A percentile compares a stretch with the other conserved stretches of the same genome.
These are phyloP conservation scores for Drosophila barbarae DNA, from an alignment of 2,888 invertebrate genomes.

Conservation along the genomic window DNA sequence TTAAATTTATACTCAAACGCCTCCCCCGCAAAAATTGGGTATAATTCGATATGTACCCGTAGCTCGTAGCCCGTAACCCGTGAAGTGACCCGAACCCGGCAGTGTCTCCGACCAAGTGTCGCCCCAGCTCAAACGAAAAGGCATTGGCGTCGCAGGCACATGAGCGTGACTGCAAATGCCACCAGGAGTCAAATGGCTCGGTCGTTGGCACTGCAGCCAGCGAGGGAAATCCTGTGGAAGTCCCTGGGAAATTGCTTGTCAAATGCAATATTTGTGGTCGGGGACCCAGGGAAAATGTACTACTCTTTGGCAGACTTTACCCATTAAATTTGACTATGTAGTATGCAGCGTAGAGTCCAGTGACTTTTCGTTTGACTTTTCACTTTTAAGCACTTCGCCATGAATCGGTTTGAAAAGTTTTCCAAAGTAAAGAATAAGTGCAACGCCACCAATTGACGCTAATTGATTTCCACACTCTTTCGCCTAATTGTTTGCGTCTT, in stretches of 20 bases:
- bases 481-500: constrained; percentile 20
- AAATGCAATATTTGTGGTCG: constrained; percentile 16
- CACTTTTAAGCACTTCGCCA: constrained; percentile 6
- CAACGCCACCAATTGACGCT: constrained; percentile 58
- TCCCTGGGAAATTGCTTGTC: constrained; percentile 33
- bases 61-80: constrained; percentile 1
- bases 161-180: constrained; percentile 26
- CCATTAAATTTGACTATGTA: constrained; percentile 19
- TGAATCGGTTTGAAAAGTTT: constrained; percentile 18
- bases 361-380: constrained; percentile 63
- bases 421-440: constrained; percentile 27
- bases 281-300: constrained; percentile 5
- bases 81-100: constrained; percentile 21
- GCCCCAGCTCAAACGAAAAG: constrained; percentile 17
- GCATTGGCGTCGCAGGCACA: constrained; percentile 19
- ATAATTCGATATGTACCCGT: constrained; percentile 22
- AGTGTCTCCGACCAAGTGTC: constrained; percentile 19
- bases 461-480: constrained; percentile 58
- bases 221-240: constrained; percentile 9
- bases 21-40: constrained; percentile 1
- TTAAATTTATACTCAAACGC: constrained; percentile 31
- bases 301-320: constrained; percentile 23
- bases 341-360: constrained; percentile 23
- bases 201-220: constrained; percentile 34
- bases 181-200: constrained; percentile 24